Percentiles rank a stretch among this genome's conserved stretches.
Conservation (phyloP, 2,797 vertebrate genomes). For the Anguilla megastoma region DNA sequence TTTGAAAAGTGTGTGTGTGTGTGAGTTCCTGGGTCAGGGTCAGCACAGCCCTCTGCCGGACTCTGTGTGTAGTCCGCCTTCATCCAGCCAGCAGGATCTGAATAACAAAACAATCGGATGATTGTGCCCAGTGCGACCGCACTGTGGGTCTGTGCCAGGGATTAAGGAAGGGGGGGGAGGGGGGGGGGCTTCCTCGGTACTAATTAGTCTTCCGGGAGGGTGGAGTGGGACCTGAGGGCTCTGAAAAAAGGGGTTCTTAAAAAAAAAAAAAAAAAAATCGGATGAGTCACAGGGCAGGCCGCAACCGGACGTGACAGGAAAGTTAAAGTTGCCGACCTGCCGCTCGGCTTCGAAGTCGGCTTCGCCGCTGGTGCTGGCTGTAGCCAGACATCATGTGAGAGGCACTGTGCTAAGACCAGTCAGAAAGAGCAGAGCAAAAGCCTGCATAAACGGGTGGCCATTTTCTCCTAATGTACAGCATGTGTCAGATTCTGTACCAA, state of each 20-base stretch:
- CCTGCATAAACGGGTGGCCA: not conserved
- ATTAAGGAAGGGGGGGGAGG: not conserved
- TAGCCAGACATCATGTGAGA: not conserved
- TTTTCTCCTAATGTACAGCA: not conserved
- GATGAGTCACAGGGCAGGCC: not conserved
- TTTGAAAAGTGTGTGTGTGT: not conserved
- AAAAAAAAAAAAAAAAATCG: not conserved
- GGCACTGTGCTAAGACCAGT: not conserved
- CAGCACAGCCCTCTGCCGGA: not conserved
- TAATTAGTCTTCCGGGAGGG: not conserved
- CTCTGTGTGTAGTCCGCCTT: not conserved
- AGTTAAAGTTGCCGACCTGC: not conserved
- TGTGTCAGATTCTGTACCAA: not conserved
- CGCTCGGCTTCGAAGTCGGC: not conserved
- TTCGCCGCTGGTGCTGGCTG: not conserved
- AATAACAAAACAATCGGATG: constrained; percentile 37
- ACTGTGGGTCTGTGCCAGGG: not conserved
- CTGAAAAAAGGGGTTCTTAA: not conserved
- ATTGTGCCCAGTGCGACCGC: constrained; percentile 9
- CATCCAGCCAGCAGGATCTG: constrained; percentile 34
- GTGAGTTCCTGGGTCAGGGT: not conserved
- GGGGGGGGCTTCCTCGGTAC: not conserved
- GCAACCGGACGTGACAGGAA: not conserved
- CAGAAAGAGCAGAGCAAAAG: not conserved
- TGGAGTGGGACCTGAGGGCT: not conserved